Percentiles rank a stretch among this genome's conserved stretches.
Evolutionary conservation across 2,113 vertebrate genomes (phyloP).

Genomic region (Trogon melanurus): DNA sequence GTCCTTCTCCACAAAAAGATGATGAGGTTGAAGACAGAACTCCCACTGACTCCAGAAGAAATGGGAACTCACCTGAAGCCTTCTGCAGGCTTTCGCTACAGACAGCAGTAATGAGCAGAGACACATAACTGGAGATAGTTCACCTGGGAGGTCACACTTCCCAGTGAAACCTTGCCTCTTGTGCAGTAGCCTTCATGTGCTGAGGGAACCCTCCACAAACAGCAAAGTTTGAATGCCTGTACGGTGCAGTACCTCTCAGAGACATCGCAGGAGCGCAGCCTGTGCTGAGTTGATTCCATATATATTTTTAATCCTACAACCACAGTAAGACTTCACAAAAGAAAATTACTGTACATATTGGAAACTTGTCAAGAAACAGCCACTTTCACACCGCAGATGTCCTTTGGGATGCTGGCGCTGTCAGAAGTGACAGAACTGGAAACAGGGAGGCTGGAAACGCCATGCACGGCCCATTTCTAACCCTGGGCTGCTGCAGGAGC

Average conservation of each 20-base stretch:
- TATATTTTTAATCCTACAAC: not conserved
- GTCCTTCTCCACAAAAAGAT: not conserved
- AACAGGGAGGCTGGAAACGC: not conserved
- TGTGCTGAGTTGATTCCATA: not conserved
- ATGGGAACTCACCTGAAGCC: not conserved
- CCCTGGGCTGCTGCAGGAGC: not conserved
- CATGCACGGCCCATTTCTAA: accelerated
- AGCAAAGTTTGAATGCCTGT: accelerated
- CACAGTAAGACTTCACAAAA: not conserved
- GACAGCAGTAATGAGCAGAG: not conserved
- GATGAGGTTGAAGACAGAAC: not conserved
- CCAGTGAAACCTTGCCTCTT: not conserved
- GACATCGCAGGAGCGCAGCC: not conserved
- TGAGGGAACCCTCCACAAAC: not conserved
- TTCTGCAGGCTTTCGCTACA: accelerated
- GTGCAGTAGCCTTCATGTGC: not conserved
- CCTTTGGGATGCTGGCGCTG: not conserved
- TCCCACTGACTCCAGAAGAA: not conserved
- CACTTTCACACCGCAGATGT: not conserved
- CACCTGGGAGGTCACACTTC: not conserved
- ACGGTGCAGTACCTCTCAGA: not conserved
- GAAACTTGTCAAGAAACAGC: not conserved
- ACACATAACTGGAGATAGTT: accelerated
- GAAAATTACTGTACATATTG: not conserved
- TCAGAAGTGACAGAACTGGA: accelerated